A percentile compares a stretch with the other conserved stretches of the same genome.
Conservation (phyloP, 2,113 vertebrate genomes). For the Chloebia gouldiae region DNA sequence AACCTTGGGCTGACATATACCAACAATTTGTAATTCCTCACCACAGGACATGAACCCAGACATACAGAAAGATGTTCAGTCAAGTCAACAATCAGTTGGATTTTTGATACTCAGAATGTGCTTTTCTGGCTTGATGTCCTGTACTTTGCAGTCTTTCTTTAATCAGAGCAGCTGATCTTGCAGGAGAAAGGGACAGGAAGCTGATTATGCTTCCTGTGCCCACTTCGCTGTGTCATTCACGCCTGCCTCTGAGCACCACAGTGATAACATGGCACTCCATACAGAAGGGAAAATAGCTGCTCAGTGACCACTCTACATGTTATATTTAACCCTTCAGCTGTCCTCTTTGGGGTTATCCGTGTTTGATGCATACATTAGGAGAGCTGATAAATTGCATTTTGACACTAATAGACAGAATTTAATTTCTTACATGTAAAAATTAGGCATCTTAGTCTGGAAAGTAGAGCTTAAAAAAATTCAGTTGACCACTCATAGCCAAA, state of each 20-base stretch:
- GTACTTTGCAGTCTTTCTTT: background rate
- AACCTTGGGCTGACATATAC: accelerated
- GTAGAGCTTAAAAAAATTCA: background rate
- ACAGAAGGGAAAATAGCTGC: background rate
- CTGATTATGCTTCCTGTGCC: background rate
- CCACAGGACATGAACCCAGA: background rate
- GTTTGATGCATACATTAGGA: background rate
- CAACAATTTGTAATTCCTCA: background rate
- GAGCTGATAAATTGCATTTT: background rate
- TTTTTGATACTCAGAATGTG: background rate
- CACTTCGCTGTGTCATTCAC: slow-evolving; percentile 9
- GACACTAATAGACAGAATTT: background rate
- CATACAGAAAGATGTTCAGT: background rate
- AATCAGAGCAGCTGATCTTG: background rate
- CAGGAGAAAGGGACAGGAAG: background rate
- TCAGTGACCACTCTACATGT: background rate
- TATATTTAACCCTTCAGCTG: slow-evolving; percentile 8
- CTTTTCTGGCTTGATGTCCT: background rate
- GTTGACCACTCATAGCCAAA: background rate
- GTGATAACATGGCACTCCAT: background rate
- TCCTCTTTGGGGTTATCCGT: background rate
- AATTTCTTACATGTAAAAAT: background rate
- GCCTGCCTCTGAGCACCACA: background rate
- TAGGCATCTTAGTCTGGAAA: background rate
- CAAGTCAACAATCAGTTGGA: background rate